Evolutionary conservation across 1,140 invertebrate genomes (phyloP), one percentile per base, ranked within the genome.

Genomic region (Trichogramma pretiosum): DNA sequence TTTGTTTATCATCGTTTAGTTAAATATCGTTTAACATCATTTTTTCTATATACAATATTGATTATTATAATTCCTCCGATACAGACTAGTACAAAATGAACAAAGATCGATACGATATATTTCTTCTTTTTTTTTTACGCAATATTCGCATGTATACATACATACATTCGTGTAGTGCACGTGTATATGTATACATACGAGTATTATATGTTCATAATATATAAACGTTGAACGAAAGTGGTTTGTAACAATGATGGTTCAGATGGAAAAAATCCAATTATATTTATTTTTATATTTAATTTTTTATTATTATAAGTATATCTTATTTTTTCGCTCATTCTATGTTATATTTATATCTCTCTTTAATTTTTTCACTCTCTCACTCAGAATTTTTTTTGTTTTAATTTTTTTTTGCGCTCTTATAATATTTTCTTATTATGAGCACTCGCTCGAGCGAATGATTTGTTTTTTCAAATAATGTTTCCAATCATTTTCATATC

Each of bases 81-180:
- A 51, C 49, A 51, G 49, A 51, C 49, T 51, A 51, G 49, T 51
- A 51, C 49, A 51, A 51, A 51, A 51, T 46, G 49, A 51, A 51
- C 43, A 51, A 51, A 51, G 49, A 46, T 51, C 49, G 49, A 46
- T 46, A 51, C 49, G 37, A 51, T 46, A 43, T 50, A 43, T 39
- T 28, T 5, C 24, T 5, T 28, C 5, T 28, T 5, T 28, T 28
- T 28, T 28, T 28, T 28, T 28, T 28, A 28, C 11, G n/a, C n/a
- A n/a, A n/a, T n/a, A n/a, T n/a, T n/a, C n/a, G n/a, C n/a, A n/a
- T n/a, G n/a, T 47, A 17, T 45, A 24, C 19, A 22, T 38, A 38
- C 23, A 22, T 38, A 16, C 33, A 23, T 42, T 19, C 21, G 19
- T 26, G 2, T 38, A n/a, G 16, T 38, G 16, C 14, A 22, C n/a